Percentiles rank a stretch among this genome's conserved stretches.
Evolutionary conservation across 1,140 invertebrate species (phyloP).

Genomic region (Campoletis sonorensis): DNA sequence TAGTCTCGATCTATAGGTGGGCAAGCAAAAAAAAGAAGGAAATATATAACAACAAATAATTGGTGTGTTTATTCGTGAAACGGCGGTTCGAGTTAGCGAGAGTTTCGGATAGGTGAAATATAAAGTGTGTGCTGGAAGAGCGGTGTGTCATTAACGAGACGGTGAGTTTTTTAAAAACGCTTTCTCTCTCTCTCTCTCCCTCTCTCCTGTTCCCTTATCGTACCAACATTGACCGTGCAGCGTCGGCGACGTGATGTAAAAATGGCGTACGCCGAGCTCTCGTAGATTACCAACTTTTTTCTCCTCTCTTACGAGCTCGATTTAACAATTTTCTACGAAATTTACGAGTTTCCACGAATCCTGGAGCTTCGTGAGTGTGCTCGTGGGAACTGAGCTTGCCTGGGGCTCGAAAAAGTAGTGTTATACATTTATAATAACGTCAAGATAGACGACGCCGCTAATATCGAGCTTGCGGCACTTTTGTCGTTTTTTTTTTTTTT

Average conservation of each 20-base stretch:
- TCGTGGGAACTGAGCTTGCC: no score
- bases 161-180: not conserved
- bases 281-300: constrained; percentile 18
- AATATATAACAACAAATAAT: constrained; percentile 39
- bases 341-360: no score
- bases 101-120: not conserved
- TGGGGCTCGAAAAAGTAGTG: no score
- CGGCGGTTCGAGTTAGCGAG: not conserved
- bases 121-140: not conserved
- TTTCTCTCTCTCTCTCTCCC: not conserved
- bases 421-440: no score
- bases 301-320: not conserved
- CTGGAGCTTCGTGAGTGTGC: no score
- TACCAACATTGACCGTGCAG: constrained; percentile 8
- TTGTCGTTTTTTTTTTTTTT: no score
- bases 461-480: no score
- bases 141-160: not conserved
- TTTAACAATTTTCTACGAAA: not conserved
- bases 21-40: not conserved
- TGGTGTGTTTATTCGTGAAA: not conserved
- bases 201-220: not conserved
- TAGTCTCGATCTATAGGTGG: constrained; percentile 41
- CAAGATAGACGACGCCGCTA: no score
- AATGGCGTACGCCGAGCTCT: constrained; percentile 68
- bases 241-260: constrained; percentile 62